A percentile compares a stretch with the other conserved stretches of the same genome.
Conservation (phyloP, 2,888 invertebrate species). For the Rosalia funebris region DNA sequence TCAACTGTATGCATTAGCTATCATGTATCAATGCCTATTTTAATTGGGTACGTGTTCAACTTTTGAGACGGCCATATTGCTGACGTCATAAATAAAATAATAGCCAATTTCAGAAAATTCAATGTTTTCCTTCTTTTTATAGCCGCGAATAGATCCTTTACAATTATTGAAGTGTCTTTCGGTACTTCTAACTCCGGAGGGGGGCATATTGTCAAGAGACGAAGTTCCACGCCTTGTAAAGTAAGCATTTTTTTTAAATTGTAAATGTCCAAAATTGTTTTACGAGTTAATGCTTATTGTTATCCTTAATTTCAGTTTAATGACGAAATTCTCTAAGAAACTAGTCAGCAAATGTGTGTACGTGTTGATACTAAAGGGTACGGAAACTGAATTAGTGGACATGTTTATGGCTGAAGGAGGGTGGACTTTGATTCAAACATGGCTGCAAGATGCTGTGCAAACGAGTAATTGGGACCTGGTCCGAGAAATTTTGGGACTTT, state of each 20-base stretch:
- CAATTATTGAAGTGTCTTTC: slow-evolving; percentile 89
- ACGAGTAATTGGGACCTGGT: slow-evolving; percentile 89
- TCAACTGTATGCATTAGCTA: neutral
- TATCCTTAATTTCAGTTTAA: slow-evolving; percentile 76
- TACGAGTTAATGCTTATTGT: slow-evolving; percentile 1
- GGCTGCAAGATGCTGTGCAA: slow-evolving; percentile 89
- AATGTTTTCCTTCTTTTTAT: slow-evolving; percentile 57
- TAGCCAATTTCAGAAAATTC: slow-evolving; percentile 11
- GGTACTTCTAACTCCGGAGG: slow-evolving; percentile 83
- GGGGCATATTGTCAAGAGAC: slow-evolving; percentile 87
- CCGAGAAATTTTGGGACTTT: slow-evolving; percentile 84
- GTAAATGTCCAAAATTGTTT: no score
- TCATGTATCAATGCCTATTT: no score
- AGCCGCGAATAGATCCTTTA: slow-evolving; percentile 93
- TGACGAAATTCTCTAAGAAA: slow-evolving; percentile 95
- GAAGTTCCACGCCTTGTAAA: slow-evolving; percentile 89
- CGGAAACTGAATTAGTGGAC: slow-evolving; percentile 83
- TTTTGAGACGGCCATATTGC: slow-evolving; percentile 31
- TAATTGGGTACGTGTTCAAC: neutral
- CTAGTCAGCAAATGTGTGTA: slow-evolving; percentile 96
- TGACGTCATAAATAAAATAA: slow-evolving; percentile 36
- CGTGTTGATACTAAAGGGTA: slow-evolving; percentile 89
- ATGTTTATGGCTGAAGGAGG: slow-evolving; percentile 92
- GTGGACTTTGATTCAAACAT: slow-evolving; percentile 89
- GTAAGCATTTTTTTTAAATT: slow-evolving; percentile 67